Conservation (phyloP, 2,797 vertebrate species). For the Pantherophis alleghaniensis region DNA sequence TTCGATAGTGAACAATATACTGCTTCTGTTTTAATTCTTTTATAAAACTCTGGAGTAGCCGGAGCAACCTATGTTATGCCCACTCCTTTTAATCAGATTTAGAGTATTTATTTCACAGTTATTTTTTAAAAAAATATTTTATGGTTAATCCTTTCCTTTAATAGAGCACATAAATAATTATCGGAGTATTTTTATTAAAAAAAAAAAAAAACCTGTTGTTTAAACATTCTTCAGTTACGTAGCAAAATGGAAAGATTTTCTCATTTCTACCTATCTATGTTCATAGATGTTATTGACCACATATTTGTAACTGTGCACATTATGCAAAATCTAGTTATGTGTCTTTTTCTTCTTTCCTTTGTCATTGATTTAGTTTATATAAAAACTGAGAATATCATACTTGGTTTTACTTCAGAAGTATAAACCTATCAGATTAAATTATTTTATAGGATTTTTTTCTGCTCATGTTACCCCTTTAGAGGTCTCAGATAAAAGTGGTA, state of each 20-base stretch:
- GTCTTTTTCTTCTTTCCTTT: background rate
- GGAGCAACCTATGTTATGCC: background rate
- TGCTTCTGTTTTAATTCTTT: background rate
- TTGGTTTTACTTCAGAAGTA: background rate
- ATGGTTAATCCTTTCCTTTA: background rate
- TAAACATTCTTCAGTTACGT: background rate
- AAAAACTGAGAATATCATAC: background rate
- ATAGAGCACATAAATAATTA: background rate
- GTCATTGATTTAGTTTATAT: background rate
- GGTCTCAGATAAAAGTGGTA: background rate
- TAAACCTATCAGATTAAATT: background rate
- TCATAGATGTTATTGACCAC: background rate
- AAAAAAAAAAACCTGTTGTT: too few species aligned
- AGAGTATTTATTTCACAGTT: background rate
- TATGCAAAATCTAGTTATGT: background rate
- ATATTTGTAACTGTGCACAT: background rate
- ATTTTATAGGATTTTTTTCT: background rate
- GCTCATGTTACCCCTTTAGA: background rate
- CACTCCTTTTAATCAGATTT: background rate
- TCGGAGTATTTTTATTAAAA: background rate
- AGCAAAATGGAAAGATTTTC: background rate
- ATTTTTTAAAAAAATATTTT: background rate
- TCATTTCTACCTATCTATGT: background rate
- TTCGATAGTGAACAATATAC: background rate
- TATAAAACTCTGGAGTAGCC: background rate